phyloP scores from a whole-genome alignment of 2,888 invertebrate genomes.

The Acanthosepion pharaonis region DNA sequence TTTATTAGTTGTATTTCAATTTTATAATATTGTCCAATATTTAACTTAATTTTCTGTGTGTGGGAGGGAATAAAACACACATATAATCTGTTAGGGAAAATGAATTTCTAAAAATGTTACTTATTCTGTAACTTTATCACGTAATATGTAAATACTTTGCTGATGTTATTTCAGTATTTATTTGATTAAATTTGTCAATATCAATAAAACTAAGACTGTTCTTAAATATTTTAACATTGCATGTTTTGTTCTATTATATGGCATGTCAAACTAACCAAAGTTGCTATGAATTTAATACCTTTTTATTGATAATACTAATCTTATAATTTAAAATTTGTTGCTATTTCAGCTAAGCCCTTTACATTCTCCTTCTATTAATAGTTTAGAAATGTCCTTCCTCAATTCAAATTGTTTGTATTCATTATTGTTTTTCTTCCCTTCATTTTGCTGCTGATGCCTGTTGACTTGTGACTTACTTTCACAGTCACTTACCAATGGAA shows the following conservation, averaged over 20 bases:
- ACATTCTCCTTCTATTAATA: not conserved
- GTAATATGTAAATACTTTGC: too few relatives aligned
- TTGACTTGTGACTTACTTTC: not conserved
- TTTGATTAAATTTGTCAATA: not conserved
- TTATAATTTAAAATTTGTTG: not conserved
- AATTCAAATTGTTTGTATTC: not conserved
- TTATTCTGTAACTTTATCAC: too few relatives aligned
- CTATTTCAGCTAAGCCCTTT: not conserved
- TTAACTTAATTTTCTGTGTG: not conserved
- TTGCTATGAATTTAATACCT: not conserved
- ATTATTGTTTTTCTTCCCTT: not conserved
- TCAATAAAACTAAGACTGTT: not conserved
- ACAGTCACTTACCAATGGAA: conserved; percentile 45
- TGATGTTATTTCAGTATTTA: too few relatives aligned
- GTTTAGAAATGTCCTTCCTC: not conserved
- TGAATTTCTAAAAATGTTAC: not conserved
- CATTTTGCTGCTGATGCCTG: conserved; percentile 37
- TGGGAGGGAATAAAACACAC: too few relatives aligned
- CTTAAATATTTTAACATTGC: not conserved
- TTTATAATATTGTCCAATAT: not conserved
- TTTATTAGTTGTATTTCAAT: not conserved
- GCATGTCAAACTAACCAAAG: conserved; percentile 1
- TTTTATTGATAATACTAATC: not conserved
- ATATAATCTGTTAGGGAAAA: not conserved
- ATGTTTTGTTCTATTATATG: not conserved